Conservation (phyloP, 2,113 vertebrate species). For the Ctenodactylus gundi region DNA sequence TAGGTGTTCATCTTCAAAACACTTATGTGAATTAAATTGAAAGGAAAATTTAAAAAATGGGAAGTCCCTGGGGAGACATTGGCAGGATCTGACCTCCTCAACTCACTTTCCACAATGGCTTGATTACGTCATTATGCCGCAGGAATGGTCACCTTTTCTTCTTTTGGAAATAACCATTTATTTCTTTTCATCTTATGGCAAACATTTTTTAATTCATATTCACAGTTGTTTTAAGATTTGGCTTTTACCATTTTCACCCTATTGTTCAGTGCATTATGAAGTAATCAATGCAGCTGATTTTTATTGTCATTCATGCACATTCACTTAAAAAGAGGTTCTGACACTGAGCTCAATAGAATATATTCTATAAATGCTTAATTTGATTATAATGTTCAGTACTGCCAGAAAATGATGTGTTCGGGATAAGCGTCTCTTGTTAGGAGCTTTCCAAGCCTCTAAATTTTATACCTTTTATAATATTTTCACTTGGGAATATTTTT, state of each 20-base stretch:
- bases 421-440: not conserved
- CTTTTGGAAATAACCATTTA: not conserved
- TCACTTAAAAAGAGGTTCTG: slow-evolving; percentile 35
- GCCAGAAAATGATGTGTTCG: not conserved
- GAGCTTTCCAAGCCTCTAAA: not conserved
- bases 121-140: slow-evolving; percentile 5
- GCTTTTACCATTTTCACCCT: not conserved
- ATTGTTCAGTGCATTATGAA: not conserved
- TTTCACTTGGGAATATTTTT: slow-evolving; percentile 41
- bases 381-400: slow-evolving; percentile 16
- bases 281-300: not conserved
- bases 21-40: not conserved
- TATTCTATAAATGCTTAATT: not conserved
- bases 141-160: not conserved
- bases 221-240: not conserved
- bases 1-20: not conserved
- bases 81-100: not conserved
- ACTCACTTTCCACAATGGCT: not conserved
- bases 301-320: not conserved
- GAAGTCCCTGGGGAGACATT: not conserved
- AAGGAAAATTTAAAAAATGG: not conserved
- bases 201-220: not conserved
- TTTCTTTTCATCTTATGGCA: not conserved
- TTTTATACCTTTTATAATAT: slow-evolving; percentile 41
- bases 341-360: not conserved